Base-by-base conservation (phyloP, 2,797 vertebrate species). In the Centroberyx gerrardi region DNA sequence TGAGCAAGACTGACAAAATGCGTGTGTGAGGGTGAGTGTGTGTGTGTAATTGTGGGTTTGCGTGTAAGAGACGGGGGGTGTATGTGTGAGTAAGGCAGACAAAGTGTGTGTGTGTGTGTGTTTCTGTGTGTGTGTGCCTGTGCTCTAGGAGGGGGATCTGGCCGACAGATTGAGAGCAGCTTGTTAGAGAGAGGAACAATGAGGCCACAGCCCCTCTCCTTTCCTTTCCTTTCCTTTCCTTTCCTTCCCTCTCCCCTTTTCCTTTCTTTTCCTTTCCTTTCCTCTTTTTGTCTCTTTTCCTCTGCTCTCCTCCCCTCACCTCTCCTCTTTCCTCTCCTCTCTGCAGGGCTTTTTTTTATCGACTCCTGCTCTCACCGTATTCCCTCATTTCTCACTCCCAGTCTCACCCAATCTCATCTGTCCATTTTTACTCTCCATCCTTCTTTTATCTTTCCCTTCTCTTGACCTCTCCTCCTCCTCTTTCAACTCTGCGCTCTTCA, bases 121-220 rank as follows among this genome's bases (percentile, higher is more conserved):
- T 46, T 56, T 76, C 82, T 76, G 71, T 76, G 81, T 48, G 62
- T 56, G 28, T 46, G 40, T 44, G 29, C 79, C 29, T 85, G 65
- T 74, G 90, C 74, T 91, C 76, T 89, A 88, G 82, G 85, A 88
- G 83, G 77, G 83, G 92, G 90, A 92, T 94, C 92, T 93, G 91
- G 92, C 87, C 86, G 86, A 93, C 91, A 94, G 94, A 93, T 95
- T 95, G 92, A 94, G 92, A 93, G 92, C 93, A 93, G 90, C 94
- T 94, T 89, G 92, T 95, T 95, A 93, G 90, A 90, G 89, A 85
- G 87, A 78, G 83, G 90, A 94, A 94, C 93, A 95, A 94, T 92
- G 93, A 90, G 81, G 82, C 85, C 83, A 79, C 82, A 88, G 86
- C 88, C 85, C 78, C 74, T 86, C 81, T 87, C 82, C 76, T 82